Base-by-base conservation (phyloP, 2,797 vertebrate species). In the Paratrypauchen microcephalus region DNA sequence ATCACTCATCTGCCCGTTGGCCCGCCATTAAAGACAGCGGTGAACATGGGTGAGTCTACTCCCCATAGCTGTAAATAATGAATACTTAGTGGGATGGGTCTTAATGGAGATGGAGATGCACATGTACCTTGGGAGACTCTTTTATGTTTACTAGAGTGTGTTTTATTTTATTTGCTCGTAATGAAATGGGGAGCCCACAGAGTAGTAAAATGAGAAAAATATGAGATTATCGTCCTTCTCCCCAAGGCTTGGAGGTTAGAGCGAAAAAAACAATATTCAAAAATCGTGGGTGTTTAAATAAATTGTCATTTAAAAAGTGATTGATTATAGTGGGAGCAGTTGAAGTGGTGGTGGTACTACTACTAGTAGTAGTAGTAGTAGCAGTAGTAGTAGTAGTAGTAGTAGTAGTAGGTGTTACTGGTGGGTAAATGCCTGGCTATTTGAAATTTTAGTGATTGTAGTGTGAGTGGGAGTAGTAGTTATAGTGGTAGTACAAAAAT, bases 111-210 rank as follows among this genome's bases (percentile, higher is more conserved):
- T 78, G 68, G 66, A 50, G 67, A 70, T 72, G 78, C 52, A 66
- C 63, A 57, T 68, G 58, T 80, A 71, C 72, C 78, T 30, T 59
- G 68, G 70, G 67, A 87, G 13, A 65, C 60, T 11, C 48, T 72
- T 78, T 68, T 28, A 41, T 74, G 54, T 83, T 83, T 79, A 84
- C 54, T 39, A 60, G 68, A 70, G 21, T 77, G 63, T 74, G 26
- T 70, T 76, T 83, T 54, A 71, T 82, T 82, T 78, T 59, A 81
- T 89, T 76, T 70, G 69, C 54, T 75, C 63, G 60, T 83, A 86
- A 87, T 86, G 66, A 85, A 87, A 83, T 79, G 64, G 70, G 69
- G 57, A 70, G 64, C 59, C n/a, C 67, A 67, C 54, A 28, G 73
- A 0, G 15, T 71, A 74, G 79, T 82, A 72, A 72, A 83, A 79